Evolutionary conservation across 2,113 vertebrate genomes (phyloP), one percentile per base, ranked within the genome.

Genomic region (Pipra filicauda): DNA sequence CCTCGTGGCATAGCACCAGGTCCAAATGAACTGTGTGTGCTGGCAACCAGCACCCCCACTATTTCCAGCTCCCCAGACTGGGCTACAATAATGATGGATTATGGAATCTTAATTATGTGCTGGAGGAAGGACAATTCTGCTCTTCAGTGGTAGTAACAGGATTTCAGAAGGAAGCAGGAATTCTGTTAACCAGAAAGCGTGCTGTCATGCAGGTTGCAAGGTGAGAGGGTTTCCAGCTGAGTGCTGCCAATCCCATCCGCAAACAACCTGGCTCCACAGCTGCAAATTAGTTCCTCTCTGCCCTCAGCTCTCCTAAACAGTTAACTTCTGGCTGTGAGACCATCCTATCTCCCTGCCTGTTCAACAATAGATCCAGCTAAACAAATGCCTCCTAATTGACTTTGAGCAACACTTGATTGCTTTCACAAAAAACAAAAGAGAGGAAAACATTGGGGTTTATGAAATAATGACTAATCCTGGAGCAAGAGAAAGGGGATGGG

Each of bases 351-450:
- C 79, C 54, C 67, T 76, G 85, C 62, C 90, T 41, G 74, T 94
- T 96, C 95, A 96, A 98, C 97, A 96, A 97, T 93, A 91, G 96
- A 81, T 91, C 67, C 80, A 67, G 91, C 96, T 96, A 95, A 96
- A 97, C 97, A 97, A 98, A 97, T 96, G 97, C 76, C 75, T 94
- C 85, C 77, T 96, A 96, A 97, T 96, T 97, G 96, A 97, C 96
- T 96, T 97, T 94, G 91, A 96, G 95, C 94, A 97, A 97, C 92
- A 97, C 96, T 96, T 96, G 97, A 97, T 97, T 97, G 93, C 96
- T 93, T 90, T 93, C 51, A 81, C 82, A 88, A 96, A 95, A 96
- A 96, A 97, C 94, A 96, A 97, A 95, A 92, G 95, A 81, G 95
- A 94, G 89, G 83, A 95, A 97, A 97, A 94, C 86, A 91, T 74